Base-by-base conservation (phyloP, 2,113 vertebrate genomes). In the Pleuronectes platessa region DNA sequence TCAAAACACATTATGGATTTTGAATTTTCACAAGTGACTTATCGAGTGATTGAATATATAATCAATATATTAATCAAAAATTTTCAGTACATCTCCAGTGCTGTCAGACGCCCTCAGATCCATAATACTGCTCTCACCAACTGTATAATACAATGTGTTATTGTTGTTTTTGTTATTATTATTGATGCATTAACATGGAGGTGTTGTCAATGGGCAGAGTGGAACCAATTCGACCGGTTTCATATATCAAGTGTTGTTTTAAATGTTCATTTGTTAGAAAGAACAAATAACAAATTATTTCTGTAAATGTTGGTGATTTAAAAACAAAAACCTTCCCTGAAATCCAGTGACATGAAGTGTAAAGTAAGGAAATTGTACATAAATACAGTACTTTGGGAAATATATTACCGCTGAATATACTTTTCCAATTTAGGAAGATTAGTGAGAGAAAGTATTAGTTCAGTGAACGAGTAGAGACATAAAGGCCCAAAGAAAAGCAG, bases 341-440 rank as follows among this genome's bases (percentile, higher is more conserved):
- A 53, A n/a, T 53, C 11, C 26, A n/a, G 12, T 2, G 12, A 11
- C 12, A 42, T 12, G 40, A 42, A 13, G 12, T 42, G 40, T 13
- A 13, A 42, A 42, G 40, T 12, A 37, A 42, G 40, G 40, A 42
- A 42, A 51, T 5, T 51, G 47, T 49, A 18, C 6, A 51, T 51
- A 5, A 5, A 51, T 37, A 37, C 35, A 14, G 14, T 47, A 47
- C 14, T 47, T 47, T 1, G 35, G 15, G 45, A 47, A 14, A 47
- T 20, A 18, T 17, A 24, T 24, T 54, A 54, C 10, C n/a, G 0
- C n/a, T 21, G n/a, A 10, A 54, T 12, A 37, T 74, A 54, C 53
- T 15, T 14, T 11, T 77, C 53, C 24, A 27, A 58, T 74, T 78
- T 31, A 24, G 20, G n/a, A 47, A 40, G 24, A 17, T 35, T 42